A percentile compares a stretch with the other conserved stretches of the same genome.
These are phyloP conservation scores for Patiria miniata DNA, from an alignment of 35 echinoderm and acorn worm genomes.

Conservation along the genomic window DNA sequence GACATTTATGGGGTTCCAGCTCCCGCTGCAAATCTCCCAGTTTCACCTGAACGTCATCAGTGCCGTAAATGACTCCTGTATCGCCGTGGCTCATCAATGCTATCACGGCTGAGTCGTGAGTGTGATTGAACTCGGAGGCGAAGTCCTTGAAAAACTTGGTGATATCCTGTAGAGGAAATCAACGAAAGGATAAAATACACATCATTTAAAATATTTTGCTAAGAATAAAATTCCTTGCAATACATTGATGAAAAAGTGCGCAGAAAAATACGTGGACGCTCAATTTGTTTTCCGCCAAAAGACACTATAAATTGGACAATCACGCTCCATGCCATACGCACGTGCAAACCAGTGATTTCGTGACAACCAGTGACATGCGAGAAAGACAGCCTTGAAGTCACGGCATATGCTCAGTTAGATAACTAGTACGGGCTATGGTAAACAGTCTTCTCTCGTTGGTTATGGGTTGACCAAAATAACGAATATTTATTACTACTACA, in stretches of 20 bases:
- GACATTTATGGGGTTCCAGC: slow-evolving; percentile 14
- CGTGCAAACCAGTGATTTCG: too few species aligned
- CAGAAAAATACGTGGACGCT: not conserved
- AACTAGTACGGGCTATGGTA: too few species aligned
- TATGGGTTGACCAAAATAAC: too few species aligned
- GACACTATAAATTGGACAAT: too few species aligned
- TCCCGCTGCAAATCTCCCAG: not conserved
- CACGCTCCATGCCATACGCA: too few species aligned
- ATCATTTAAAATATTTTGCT: too few species aligned
- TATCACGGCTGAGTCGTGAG: slow-evolving; percentile 9
- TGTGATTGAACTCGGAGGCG: not conserved
- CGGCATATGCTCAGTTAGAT: too few species aligned
- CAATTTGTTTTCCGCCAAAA: too few species aligned
- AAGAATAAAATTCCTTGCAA: not conserved
- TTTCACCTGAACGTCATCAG: not conserved
- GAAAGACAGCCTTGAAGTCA: too few species aligned
- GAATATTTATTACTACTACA: too few species aligned
- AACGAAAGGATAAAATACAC: not conserved
- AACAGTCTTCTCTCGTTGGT: too few species aligned
- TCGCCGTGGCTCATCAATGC: slow-evolving; percentile 38
- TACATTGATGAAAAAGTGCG: not conserved
- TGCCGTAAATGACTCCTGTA: not conserved
- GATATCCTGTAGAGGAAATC: not conserved
- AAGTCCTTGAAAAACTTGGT: not conserved
- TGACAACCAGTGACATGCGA: too few species aligned